phyloP scores from a whole-genome alignment of 2,113 vertebrate genomes.

The Cyanoramphus novaezelandiae region DNA sequence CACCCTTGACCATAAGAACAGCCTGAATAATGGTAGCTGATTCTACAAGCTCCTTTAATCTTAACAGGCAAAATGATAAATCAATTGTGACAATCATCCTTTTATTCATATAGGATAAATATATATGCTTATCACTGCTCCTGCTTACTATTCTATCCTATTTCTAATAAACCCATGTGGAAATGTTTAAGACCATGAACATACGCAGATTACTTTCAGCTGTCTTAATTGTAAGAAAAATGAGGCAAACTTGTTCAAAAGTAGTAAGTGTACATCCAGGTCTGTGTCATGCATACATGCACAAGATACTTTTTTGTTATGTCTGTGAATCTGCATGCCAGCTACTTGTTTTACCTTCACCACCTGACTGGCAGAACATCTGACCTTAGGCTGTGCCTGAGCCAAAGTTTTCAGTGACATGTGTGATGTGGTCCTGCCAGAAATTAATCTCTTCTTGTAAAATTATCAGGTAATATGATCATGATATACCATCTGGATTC shows the following conservation, averaged over 20 bases:
- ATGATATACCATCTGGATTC: not conserved
- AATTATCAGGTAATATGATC: conserved; percentile 11
- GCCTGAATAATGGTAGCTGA: not conserved
- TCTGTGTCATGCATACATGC: not conserved
- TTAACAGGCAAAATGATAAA: conserved; percentile 11
- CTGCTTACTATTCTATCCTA: conserved; percentile 26
- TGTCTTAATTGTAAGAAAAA: not conserved
- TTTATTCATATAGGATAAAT: conserved; percentile 54
- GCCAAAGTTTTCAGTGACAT: not conserved
- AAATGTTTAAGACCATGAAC: conserved; percentile 37
- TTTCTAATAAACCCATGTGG: conserved; percentile 24
- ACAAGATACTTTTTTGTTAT: not conserved
- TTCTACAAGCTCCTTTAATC: not conserved
- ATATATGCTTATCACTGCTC: conserved; percentile 57
- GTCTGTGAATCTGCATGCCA: not conserved
- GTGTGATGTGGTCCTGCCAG: not conserved
- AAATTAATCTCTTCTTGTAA: not conserved
- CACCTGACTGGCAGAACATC: not conserved
- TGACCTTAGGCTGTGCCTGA: not conserved
- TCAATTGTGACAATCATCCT: conserved; percentile 30
- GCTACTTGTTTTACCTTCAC: not conserved
- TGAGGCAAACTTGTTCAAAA: not conserved
- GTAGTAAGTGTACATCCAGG: not conserved
- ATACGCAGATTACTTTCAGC: conserved; percentile 36
- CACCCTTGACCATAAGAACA: not conserved